Conservation (phyloP, 1,140 invertebrate species). For the Saccostrea echinata region DNA sequence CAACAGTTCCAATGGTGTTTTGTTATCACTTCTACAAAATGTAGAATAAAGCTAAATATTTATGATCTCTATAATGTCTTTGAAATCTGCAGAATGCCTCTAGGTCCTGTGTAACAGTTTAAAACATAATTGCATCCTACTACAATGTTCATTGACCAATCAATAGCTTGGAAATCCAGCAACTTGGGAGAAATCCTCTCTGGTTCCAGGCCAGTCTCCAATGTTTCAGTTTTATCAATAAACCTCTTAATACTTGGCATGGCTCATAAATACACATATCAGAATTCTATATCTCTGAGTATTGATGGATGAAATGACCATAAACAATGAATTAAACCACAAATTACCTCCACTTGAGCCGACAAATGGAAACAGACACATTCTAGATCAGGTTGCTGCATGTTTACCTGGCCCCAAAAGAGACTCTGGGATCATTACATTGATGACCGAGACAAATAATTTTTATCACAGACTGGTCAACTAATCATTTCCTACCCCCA, state of each 20-base stretch:
- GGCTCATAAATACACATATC: slow-evolving; percentile 32
- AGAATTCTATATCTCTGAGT: slow-evolving; percentile 23
- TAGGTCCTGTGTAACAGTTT: background rate
- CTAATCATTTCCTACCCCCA: no score
- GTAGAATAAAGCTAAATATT: background rate
- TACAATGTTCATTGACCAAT: background rate
- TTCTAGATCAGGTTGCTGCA: background rate
- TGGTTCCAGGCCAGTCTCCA: background rate
- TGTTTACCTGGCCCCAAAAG: background rate
- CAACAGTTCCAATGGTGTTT: background rate
- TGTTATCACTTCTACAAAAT: slow-evolving; percentile 13
- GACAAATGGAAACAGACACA: background rate
- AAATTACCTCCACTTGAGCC: background rate
- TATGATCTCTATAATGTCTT: background rate
- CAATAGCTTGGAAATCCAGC: slow-evolving; percentile 5
- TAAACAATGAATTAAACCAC: slow-evolving; percentile 12
- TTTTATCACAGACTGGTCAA: no score
- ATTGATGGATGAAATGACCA: slow-evolving; percentile 21
- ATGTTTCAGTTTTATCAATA: background rate
- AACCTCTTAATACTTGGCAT: background rate
- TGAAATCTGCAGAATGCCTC: background rate
- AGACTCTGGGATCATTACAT: no score
- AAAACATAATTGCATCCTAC: slow-evolving; percentile 11
- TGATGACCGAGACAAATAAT: no score
- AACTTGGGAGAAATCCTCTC: slow-evolving; percentile 8